Evolutionary conservation across 1,140 invertebrate species (phyloP).

Genomic region (Hetaerina americana): DNA sequence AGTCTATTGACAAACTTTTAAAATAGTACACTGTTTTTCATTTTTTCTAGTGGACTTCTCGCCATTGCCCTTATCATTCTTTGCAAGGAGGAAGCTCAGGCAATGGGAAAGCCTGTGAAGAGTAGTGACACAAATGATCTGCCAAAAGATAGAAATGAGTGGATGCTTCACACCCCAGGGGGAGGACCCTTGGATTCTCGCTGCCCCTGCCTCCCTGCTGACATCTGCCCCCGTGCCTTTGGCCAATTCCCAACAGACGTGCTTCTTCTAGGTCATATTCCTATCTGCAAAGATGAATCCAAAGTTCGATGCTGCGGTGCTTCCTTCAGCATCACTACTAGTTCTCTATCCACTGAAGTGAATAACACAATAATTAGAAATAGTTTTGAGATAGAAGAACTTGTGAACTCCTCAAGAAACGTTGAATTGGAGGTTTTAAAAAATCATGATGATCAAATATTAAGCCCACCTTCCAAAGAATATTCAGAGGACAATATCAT

Average conservation of each 20-base stretch:
- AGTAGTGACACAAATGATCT: not conserved
- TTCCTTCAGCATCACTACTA: not conserved
- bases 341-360: too few relatives aligned
- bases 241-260: not conserved
- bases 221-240: constrained; percentile 1
- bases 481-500: not conserved
- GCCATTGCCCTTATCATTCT: too few relatives aligned
- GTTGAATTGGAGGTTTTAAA: not conserved
- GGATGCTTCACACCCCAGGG: constrained; percentile 9
- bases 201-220: constrained; percentile 2
- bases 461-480: not conserved
- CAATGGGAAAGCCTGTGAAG: too few relatives aligned
- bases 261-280: constrained; percentile 1
- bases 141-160: constrained; percentile 3
- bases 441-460: not conserved
- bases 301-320: constrained; percentile 6
- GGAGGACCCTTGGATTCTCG: constrained; percentile 7
- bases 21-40: too few relatives aligned
- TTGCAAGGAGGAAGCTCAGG: too few relatives aligned
- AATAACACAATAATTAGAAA: too few relatives aligned
- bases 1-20: too few relatives aligned
- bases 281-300: constrained; percentile 1
- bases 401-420: too few relatives aligned
- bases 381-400: too few relatives aligned
- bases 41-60: too few relatives aligned